Conservation (phyloP, 2,888 invertebrate genomes). For the Apocheima hispidaria region DNA sequence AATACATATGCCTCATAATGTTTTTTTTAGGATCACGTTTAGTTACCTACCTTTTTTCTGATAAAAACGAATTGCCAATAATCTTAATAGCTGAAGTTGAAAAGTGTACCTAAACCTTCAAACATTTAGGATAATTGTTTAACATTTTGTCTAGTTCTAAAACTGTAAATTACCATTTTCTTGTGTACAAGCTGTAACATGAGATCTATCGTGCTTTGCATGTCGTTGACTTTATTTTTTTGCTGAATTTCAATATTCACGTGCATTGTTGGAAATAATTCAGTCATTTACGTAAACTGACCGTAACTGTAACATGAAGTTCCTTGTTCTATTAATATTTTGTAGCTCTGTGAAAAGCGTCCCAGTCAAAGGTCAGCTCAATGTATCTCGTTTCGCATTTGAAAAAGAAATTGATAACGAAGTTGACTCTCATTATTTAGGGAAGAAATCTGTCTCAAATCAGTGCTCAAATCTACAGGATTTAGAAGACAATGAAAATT, state of each 20-base stretch:
- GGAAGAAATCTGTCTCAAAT: conserved; percentile 34
- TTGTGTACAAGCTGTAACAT: conserved; percentile 14
- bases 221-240: conserved; percentile 28
- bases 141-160: neutral
- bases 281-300: conserved; percentile 37
- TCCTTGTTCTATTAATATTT: conserved; percentile 28
- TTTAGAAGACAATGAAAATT: conserved; percentile 16
- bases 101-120: neutral
- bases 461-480: conserved; percentile 4
- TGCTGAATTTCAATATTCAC: conserved; percentile 33
- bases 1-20: neutral
- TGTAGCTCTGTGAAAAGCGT: conserved; percentile 23
- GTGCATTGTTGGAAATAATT: conserved; percentile 43
- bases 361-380: conserved; percentile 6
- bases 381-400: neutral
- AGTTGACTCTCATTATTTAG: conserved; percentile 16
- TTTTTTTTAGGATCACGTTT: neutral
- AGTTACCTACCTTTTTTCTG: neutral
- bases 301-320: conserved; percentile 40
- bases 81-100: neutral
- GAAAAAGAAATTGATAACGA: conserved; percentile 8
- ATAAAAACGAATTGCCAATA: neutral
- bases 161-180: neutral
- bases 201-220: conserved; percentile 4
- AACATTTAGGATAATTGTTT: neutral